Evolutionary conservation across 2,888 invertebrate species (phyloP).

Genomic region (Eupeodes latifasciatus): DNA sequence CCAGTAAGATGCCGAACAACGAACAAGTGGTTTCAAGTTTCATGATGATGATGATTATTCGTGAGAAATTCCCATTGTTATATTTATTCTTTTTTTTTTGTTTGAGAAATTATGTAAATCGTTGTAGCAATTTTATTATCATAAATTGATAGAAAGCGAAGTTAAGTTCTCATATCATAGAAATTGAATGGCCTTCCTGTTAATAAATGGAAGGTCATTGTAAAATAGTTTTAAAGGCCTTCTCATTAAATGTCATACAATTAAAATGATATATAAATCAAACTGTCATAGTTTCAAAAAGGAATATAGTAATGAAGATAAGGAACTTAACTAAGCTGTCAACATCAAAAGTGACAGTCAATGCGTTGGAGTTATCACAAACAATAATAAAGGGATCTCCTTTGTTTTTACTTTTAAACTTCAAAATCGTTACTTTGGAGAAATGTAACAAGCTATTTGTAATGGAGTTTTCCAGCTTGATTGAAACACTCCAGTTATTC

Average conservation of each 20-base stretch:
- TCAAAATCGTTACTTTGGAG: too few species aligned
- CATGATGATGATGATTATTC: slow-evolving; percentile 6
- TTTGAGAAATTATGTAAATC: slow-evolving; percentile 15
- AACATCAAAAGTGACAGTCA: too few species aligned
- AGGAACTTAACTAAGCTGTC: too few species aligned
- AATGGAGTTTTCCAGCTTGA: too few species aligned
- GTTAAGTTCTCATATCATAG: not conserved
- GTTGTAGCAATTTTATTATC: slow-evolving; percentile 10
- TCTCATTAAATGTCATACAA: not conserved
- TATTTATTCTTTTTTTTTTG: not conserved
- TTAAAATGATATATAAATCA: not conserved
- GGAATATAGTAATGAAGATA: too few species aligned
- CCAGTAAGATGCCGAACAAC: not conserved
- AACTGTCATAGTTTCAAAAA: too few species aligned
- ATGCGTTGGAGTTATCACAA: too few species aligned
- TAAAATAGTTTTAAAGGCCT: not conserved
- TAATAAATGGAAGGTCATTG: not conserved
- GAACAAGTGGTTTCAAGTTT: slow-evolving; percentile 16
- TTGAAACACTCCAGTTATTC: too few species aligned
- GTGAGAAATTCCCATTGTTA: slow-evolving; percentile 14
- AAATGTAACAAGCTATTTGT: too few species aligned
- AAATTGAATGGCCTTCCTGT: slow-evolving; percentile 6
- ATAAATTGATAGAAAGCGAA: slow-evolving; percentile 11
- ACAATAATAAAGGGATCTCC: too few species aligned
- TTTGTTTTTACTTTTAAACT: too few species aligned